Conservation (phyloP, 2,113 vertebrate species). For the Oreochromis tanganicae region DNA sequence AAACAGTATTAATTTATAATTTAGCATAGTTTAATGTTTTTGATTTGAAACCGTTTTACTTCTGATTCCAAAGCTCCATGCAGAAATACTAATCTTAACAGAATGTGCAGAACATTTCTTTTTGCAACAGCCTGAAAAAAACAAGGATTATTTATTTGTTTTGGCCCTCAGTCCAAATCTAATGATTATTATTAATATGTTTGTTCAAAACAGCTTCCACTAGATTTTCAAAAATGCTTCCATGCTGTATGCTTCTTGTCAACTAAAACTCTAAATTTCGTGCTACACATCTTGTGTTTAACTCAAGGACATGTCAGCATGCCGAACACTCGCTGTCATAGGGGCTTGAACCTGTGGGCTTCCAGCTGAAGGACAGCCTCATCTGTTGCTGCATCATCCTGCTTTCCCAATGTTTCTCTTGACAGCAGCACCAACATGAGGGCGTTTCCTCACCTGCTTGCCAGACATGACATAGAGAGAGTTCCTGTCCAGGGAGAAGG, state of each 20-base stretch:
- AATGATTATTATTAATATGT: not conserved
- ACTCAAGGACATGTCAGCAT: not conserved
- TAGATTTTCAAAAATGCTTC: not conserved
- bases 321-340: not conserved
- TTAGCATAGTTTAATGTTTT: not conserved
- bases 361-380: slow-evolving; percentile 5
- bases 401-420: not conserved
- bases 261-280: not conserved
- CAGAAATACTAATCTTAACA: not conserved
- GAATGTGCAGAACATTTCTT: not conserved
- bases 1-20: slow-evolving; percentile 20
- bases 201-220: not conserved
- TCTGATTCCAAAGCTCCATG: not conserved
- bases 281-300: not conserved
- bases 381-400: not conserved
- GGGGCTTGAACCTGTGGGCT: not conserved
- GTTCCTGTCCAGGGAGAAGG: slow-evolving; percentile 84
- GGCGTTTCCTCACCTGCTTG: slow-evolving; percentile 78
- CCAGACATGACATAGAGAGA: slow-evolving; percentile 89
- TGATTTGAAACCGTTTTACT: not conserved
- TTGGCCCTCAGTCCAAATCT: not conserved
- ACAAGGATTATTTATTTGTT: not conserved
- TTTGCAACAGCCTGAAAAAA: not conserved
- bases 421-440: slow-evolving; percentile 13
- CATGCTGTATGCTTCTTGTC: not conserved